These are phyloP conservation scores for Amniataba percoides DNA, from an alignment of 2,797 vertebrate genomes.

Conservation along the genomic window DNA sequence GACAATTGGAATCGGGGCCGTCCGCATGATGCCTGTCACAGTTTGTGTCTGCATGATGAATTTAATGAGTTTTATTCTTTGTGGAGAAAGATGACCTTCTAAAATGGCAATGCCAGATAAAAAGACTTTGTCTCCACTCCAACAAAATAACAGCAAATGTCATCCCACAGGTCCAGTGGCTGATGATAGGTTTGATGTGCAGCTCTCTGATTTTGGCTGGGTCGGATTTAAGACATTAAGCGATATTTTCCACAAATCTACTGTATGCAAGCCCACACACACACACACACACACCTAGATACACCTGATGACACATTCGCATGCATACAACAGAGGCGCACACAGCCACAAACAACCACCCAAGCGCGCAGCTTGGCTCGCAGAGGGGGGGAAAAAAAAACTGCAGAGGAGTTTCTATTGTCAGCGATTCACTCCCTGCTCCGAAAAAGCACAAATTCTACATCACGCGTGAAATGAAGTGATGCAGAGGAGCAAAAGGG, in stretches of 20 bases:
- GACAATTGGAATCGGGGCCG: slow-evolving; percentile 42
- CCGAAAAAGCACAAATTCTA: slow-evolving; percentile 32
- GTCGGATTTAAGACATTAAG: slow-evolving; percentile 15
- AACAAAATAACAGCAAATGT: slow-evolving; percentile 70
- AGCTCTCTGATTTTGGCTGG: slow-evolving; percentile 21
- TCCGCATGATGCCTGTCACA: slow-evolving; percentile 19
- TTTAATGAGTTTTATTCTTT: slow-evolving; percentile 62
- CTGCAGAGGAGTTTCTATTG: slow-evolving; percentile 31
- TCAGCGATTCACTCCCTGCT: slow-evolving; percentile 19
- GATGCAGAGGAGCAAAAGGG: slow-evolving; percentile 47
- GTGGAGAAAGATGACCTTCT: slow-evolving; percentile 71
- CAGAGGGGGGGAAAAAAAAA: slow-evolving; percentile 6
- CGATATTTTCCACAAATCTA: slow-evolving; percentile 18
- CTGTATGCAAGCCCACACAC: neutral
- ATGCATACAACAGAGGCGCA: neutral
- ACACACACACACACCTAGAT: neutral
- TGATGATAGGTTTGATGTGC: slow-evolving; percentile 52
- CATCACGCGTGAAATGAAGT: slow-evolving; percentile 44
- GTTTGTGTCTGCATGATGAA: slow-evolving; percentile 44
- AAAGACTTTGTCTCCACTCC: slow-evolving; percentile 40
- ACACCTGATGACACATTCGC: neutral
- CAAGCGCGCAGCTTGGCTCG: neutral
- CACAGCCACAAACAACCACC: slow-evolving; percentile 18
- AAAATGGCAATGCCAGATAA: slow-evolving; percentile 62
- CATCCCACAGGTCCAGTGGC: slow-evolving; percentile 24